Base-by-base conservation (phyloP, 2,888 invertebrate genomes). In the Bugulina stolonifera region DNA sequence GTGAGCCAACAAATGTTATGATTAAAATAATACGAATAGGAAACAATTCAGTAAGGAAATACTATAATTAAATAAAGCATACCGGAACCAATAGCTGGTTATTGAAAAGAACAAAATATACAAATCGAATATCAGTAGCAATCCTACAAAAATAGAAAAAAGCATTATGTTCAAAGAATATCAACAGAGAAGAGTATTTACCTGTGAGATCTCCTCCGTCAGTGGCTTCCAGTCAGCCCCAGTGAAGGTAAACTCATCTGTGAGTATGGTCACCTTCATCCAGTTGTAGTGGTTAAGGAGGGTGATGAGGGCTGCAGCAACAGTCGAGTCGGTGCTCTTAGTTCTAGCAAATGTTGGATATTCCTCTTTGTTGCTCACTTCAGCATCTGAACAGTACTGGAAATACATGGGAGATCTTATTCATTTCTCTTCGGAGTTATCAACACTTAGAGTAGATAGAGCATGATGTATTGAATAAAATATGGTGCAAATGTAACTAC, bases 311-410 rank as follows among this genome's bases (percentile, higher is more conserved):
- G 94, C 93, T 83, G 93, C 93, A 3, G 94, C 93, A 76, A 95
- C 94, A 86, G 94, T 94, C 72, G 92, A 93, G 83, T 93, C 94
- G 0, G 94, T 94, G 0, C 95, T 95, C 58, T 93, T 88, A 0
- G 94, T 94, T 76, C 95, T 88, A 0, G 93, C 93, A 83, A 96
- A 96, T 22, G 95, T 96, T 10, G 93, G 90, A 85, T 93, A 95
- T 80, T 91, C 89, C 27, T 87, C 87, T 84, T 94, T 94, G 86
- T 94, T 91, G 34, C 94, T 94, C 72, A 93, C 92, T 78, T 92
- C 92, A 74, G 91, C 90, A 83, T 93, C 91, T 0, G 93, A 91
- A 85, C 95, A 95, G 84, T 91, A 94, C 94, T 95, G n/a, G 2
- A 64, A 64, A 18, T 14, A 25, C 10, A 10, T 14, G 22, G 22